These are phyloP conservation scores for Tadarida brasiliensis DNA, from an alignment of 2,797 vertebrate genomes.

Conservation along the genomic window DNA sequence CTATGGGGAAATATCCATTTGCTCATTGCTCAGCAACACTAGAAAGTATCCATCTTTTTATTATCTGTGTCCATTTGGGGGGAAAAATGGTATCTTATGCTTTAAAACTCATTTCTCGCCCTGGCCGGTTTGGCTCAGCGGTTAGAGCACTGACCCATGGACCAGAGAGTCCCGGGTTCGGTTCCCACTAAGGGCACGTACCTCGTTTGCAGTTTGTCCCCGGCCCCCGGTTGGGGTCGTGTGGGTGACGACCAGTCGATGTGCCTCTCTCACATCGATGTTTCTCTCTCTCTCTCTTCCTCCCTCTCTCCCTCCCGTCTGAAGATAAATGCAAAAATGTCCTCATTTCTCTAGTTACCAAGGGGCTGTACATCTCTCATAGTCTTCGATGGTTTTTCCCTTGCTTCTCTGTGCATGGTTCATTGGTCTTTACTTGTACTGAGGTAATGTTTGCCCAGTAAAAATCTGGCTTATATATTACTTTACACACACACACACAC, in stretches of 20 bases:
- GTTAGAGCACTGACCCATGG: too few species aligned
- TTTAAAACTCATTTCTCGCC: slow-evolving; percentile 18
- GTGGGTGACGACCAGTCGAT: too few species aligned
- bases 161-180: too few species aligned
- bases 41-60: neutral
- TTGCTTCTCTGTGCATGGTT: neutral
- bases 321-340: too few species aligned
- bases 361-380: neutral
- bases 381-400: neutral
- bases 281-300: too few species aligned
- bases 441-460: neutral
- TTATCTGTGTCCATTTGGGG: neutral
- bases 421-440: neutral
- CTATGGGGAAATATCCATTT: neutral
- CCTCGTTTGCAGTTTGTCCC: too few species aligned
- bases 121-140: too few species aligned
- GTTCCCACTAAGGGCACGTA: too few species aligned
- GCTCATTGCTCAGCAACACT: neutral
- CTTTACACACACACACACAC: neutral
- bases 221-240: too few species aligned
- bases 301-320: too few species aligned
- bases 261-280: too few species aligned
- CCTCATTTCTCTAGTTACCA: neutral
- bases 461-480: neutral
- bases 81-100: neutral